phyloP scores from a whole-genome alignment of 1,140 invertebrate species.

The Physella acuta region DNA sequence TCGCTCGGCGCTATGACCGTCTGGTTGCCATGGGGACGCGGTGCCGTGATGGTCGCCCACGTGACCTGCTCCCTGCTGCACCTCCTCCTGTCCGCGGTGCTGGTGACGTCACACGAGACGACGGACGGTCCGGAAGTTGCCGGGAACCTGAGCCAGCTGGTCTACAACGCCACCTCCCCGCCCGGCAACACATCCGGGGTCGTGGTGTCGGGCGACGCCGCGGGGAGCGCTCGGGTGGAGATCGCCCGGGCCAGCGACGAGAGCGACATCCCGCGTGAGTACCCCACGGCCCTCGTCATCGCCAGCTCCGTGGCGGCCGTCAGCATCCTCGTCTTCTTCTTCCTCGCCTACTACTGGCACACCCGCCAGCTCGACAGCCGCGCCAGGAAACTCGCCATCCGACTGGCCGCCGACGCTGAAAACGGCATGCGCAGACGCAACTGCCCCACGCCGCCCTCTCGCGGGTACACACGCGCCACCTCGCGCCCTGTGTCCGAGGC shows the following conservation, averaged over 20 bases:
- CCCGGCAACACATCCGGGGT: not conserved
- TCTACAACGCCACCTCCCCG: not conserved
- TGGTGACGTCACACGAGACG: no score
- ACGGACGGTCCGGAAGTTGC: no score
- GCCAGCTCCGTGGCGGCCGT: constrained; percentile 32
- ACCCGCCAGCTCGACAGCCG: constrained; percentile 32
- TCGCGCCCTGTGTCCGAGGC: not conserved
- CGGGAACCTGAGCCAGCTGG: not conserved
- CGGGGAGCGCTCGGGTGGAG: not conserved
- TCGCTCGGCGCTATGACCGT: no score
- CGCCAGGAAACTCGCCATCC: constrained; percentile 34
- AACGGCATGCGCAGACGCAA: constrained; percentile 5
- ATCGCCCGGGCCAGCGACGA: not conserved
- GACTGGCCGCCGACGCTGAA: constrained; percentile 31
- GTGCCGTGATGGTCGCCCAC: not conserved
- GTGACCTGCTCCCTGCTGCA: not conserved
- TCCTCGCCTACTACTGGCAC: constrained; percentile 33
- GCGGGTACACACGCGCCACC: not conserved
- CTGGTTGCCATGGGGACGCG: no score
- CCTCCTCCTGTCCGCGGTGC: constrained; percentile 4
- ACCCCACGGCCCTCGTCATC: constrained; percentile 30
- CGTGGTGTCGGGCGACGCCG: not conserved
- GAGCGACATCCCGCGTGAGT: constrained; percentile 22
- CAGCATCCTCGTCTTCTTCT: constrained; percentile 35
- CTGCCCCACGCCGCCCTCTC: not conserved